A percentile compares a stretch with the other conserved stretches of the same genome.
These are phyloP conservation scores for Ardeotis arabs DNA, from an alignment of 2,113 vertebrate species.

Conservation along the genomic window DNA sequence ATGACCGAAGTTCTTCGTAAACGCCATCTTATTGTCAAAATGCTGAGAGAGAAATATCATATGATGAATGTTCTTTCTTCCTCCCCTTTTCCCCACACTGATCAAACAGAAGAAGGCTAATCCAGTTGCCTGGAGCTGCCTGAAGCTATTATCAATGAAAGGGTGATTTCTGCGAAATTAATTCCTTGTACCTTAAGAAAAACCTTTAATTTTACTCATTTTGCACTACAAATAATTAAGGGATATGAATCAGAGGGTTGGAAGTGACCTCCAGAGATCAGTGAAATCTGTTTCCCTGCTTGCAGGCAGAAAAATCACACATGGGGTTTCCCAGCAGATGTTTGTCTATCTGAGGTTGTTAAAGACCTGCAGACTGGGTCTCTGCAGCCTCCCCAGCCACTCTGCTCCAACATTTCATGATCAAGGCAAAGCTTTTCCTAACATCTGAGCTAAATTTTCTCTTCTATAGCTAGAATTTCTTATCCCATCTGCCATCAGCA, in stretches of 20 bases:
- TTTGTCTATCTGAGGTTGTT: not conserved
- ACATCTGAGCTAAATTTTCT: not conserved
- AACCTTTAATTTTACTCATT: not conserved
- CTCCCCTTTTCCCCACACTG: not conserved
- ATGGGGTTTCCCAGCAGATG: not conserved
- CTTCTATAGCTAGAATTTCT: not conserved
- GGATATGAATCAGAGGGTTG: not conserved
- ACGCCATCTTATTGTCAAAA: conserved; percentile 42
- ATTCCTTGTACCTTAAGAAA: not conserved
- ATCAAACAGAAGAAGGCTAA: not conserved
- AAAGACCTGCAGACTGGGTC: not conserved
- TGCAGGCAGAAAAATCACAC: not conserved
- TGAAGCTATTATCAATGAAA: not conserved
- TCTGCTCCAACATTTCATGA: not conserved
- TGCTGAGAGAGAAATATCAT: conserved; percentile 1
- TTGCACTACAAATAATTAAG: conserved; percentile 16
- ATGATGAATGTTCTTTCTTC: conserved; percentile 15
- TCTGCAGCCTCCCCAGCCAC: not conserved
- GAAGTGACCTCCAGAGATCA: not conserved
- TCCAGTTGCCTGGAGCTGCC: not conserved
- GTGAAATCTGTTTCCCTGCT: not conserved
- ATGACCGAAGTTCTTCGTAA: conserved; percentile 39
- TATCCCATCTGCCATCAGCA: not conserved
- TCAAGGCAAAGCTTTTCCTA: not conserved
- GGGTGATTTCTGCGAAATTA: not conserved